Evolutionary conservation across 2,113 vertebrate species (phyloP).

Genomic region (Mastomys natalensis): DNA sequence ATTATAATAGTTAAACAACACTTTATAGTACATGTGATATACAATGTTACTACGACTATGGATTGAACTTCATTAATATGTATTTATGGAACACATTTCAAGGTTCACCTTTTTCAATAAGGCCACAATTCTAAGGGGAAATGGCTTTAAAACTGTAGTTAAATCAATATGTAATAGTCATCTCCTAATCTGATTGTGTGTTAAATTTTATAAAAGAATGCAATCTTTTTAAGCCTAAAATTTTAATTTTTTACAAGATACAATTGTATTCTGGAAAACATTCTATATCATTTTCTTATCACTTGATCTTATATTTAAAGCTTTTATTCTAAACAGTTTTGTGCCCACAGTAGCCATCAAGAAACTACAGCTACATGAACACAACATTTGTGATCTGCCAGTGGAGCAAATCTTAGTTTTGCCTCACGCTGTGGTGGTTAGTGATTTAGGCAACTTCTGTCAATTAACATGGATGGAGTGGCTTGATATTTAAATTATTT

Average conservation of each 20-base stretch:
- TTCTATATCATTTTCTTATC: slow-evolving; percentile 33
- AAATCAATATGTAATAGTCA: slow-evolving; percentile 59
- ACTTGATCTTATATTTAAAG: slow-evolving; percentile 15
- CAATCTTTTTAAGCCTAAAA: slow-evolving; percentile 43
- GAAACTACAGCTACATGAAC: background rate
- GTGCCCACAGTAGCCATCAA: background rate
- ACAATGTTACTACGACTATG: background rate
- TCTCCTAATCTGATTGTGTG: slow-evolving; percentile 56
- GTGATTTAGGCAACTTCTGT: background rate
- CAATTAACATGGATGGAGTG: background rate
- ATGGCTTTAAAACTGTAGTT: slow-evolving; percentile 57
- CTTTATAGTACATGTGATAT: slow-evolving; percentile 52
- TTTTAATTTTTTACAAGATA: background rate
- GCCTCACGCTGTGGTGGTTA: background rate
- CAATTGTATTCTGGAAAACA: slow-evolving; percentile 47
- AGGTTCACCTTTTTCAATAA: slow-evolving; percentile 52
- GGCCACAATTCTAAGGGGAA: slow-evolving; percentile 32
- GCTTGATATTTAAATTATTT: background rate
- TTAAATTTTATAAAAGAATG: slow-evolving; percentile 50
- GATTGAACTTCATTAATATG: slow-evolving; percentile 13
- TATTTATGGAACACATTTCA: slow-evolving; percentile 48
- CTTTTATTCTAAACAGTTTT: background rate
- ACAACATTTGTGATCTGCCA: background rate
- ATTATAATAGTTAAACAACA: slow-evolving; percentile 37
- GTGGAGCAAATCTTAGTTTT: slow-evolving; percentile 7